These are phyloP conservation scores for Psittacara wagleri DNA, from an alignment of 2,113 vertebrate species.

Conservation along the genomic window DNA sequence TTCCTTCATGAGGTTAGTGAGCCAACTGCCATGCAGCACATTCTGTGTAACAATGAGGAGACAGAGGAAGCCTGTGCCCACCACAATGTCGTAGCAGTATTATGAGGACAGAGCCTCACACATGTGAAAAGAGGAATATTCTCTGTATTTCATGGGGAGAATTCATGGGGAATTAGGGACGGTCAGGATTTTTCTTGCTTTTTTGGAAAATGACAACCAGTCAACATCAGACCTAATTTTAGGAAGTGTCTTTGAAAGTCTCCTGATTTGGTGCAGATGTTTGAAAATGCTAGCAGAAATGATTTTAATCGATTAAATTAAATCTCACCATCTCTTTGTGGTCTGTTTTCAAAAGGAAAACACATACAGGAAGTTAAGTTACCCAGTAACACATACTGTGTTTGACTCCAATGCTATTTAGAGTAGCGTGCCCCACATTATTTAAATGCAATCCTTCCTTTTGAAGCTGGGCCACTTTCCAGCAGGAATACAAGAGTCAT, in stretches of 20 bases:
- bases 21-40: not conserved
- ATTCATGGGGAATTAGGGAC: not conserved
- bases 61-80: not conserved
- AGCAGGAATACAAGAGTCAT: not conserved
- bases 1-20: not conserved
- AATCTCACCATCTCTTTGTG: not conserved
- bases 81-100: too few species aligned
- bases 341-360: not conserved
- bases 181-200: not conserved
- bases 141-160: not conserved
- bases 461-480: constrained; percentile 24
- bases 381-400: not conserved
- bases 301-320: not conserved
- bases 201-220: not conserved
- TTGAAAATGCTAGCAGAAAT: not conserved
- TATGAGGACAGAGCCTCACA: not conserved
- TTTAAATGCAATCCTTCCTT: not conserved
- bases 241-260: not conserved
- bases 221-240: not conserved
- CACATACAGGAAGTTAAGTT: not conserved
- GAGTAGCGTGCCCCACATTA: not conserved
- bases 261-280: not conserved
- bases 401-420: not conserved
- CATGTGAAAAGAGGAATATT: accelerated
- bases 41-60: not conserved